Conservation (phyloP, 2,888 invertebrate genomes). For the Orchesellides sinensis region DNA sequence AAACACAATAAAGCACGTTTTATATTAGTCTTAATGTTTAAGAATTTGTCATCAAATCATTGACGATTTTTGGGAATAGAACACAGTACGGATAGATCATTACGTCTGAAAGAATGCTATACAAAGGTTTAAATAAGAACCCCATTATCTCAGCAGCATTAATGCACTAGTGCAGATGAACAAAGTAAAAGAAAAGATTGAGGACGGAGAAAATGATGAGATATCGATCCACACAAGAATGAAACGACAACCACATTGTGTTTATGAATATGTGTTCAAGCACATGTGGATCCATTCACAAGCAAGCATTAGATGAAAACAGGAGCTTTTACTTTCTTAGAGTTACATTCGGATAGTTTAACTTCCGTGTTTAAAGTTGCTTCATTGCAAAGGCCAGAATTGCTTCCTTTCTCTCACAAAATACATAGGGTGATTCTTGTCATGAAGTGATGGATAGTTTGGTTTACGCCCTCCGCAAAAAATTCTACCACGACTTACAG, state of each 20-base stretch:
- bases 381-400: not conserved
- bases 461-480: constrained; percentile 71
- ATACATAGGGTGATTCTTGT: constrained; percentile 75
- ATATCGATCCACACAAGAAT: constrained; percentile 67
- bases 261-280: not conserved
- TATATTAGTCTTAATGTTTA: no score
- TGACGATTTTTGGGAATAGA: no score
- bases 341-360: not conserved
- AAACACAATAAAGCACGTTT: no score
- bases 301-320: not conserved
- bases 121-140: no score
- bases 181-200: not conserved
- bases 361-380: not conserved
- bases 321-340: not conserved
- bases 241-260: not conserved
- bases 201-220: constrained; percentile 67
- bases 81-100: no score
- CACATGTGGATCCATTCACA: not conserved
- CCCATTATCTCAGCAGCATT: no score
- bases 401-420: constrained; percentile 51
- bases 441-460: constrained; percentile 74
- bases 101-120: no score
- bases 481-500: not conserved
- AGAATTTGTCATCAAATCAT: no score
- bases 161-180: no score